These are phyloP conservation scores for Platichthys flesus DNA, from an alignment of 2,113 vertebrate species.

Conservation along the genomic window DNA sequence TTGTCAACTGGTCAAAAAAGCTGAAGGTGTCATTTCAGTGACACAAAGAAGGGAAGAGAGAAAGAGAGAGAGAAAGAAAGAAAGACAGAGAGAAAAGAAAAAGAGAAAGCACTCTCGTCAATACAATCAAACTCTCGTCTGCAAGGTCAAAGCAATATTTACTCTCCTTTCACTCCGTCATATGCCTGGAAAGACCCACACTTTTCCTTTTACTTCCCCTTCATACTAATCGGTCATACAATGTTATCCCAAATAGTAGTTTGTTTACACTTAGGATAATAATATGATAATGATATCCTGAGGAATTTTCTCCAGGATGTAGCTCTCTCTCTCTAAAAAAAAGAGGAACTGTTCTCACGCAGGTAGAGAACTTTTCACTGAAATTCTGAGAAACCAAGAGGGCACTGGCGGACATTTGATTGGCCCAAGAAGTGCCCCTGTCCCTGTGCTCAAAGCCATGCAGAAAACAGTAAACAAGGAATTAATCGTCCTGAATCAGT, in stretches of 20 bases:
- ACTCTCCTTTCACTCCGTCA: conserved; percentile 25
- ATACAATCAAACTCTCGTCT: conserved; percentile 23
- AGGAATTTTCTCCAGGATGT: conserved; percentile 11
- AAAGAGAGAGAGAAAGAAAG: neutral
- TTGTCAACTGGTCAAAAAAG: conserved; percentile 43
- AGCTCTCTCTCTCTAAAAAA: neutral
- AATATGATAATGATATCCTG: conserved; percentile 24
- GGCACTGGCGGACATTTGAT: no score
- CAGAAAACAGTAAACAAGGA: no score
- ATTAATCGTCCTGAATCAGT: no score
- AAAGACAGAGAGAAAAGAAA: neutral
- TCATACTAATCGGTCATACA: conserved; percentile 33
- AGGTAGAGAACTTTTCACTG: neutral
- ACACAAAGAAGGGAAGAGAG: conserved; percentile 3
- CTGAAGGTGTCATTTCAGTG: conserved; percentile 1
- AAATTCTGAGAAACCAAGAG: neutral
- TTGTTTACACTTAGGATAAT: conserved; percentile 8
- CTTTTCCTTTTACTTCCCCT: conserved; percentile 35
- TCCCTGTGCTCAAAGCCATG: no score
- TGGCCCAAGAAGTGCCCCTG: no score
- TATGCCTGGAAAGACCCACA: conserved; percentile 16
- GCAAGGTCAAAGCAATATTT: conserved; percentile 64
- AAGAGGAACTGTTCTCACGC: neutral
- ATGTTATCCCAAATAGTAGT: neutral
- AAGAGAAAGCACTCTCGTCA: neutral